Evolutionary conservation across 2,888 invertebrate species (phyloP).

Genomic region (Hyles lineata): DNA sequence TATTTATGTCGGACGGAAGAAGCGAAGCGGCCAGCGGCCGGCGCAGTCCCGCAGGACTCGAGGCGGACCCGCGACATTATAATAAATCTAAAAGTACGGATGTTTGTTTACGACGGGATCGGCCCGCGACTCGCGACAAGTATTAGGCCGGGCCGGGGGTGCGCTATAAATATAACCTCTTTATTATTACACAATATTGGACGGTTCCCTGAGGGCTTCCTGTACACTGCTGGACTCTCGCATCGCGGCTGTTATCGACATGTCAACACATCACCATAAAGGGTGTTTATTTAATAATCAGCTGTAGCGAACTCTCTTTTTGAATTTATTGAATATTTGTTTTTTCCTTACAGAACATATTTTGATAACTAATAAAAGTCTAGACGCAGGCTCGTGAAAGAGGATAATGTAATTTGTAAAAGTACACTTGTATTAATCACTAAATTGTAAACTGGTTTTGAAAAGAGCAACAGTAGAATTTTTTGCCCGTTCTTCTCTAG

Average conservation of each 20-base stretch:
- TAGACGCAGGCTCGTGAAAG: not conserved
- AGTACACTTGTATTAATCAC: too few species aligned
- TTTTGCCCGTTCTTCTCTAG: too few species aligned
- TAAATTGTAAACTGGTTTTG: too few species aligned
- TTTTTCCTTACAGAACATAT: not conserved
- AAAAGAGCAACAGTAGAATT: too few species aligned
- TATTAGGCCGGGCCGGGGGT: not conserved
- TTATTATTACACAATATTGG: not conserved
- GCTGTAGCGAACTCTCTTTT: not conserved
- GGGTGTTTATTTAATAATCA: not conserved
- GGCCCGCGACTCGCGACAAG: conserved; percentile 4
- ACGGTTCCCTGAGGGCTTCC: not conserved
- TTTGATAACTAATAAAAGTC: not conserved
- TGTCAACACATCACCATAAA: not conserved
- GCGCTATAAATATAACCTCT: not conserved
- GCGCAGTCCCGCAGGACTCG: conserved; percentile 11
- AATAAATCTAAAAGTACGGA: conserved; percentile 18
- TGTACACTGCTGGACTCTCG: not conserved
- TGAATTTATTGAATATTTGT: not conserved
- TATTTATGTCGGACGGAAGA: not conserved
- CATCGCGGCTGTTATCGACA: not conserved
- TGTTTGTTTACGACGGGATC: conserved; percentile 19
- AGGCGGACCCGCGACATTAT: not conserved
- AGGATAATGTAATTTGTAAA: too few species aligned
- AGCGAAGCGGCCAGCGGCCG: not conserved